A percentile compares a stretch with the other conserved stretches of the same genome.
Evolutionary conservation across 1,140 invertebrate species (phyloP).

Genomic region (Anoplophora glabripennis): DNA sequence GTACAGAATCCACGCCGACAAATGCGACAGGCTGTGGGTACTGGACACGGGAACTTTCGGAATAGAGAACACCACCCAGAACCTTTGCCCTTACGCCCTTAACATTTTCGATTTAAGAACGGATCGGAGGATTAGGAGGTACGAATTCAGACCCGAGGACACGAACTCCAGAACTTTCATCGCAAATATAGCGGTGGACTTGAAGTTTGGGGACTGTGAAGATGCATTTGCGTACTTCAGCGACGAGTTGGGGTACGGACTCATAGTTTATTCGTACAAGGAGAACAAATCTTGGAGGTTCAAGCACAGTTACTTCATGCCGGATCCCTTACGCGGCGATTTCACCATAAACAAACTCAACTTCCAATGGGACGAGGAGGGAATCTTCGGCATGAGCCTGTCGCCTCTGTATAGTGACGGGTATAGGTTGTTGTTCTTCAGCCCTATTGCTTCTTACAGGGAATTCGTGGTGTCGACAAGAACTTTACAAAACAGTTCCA

Average conservation of each 20-base stretch:
- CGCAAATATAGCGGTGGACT: conserved; percentile 76
- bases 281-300: conserved; percentile 74
- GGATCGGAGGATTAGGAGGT: conserved; percentile 65
- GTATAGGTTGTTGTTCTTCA: conserved; percentile 70
- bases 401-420: conserved; percentile 63
- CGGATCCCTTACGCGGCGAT: conserved; percentile 73
- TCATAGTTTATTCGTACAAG: conserved; percentile 74
- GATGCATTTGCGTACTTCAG: conserved; percentile 78
- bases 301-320: conserved; percentile 72
- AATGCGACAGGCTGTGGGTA: conserved; percentile 76
- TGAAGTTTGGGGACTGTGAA: conserved; percentile 65
- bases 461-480: conserved; percentile 75
- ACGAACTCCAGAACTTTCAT: conserved; percentile 75
- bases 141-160: conserved; percentile 67
- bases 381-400: conserved; percentile 75
- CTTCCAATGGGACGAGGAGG: conserved; percentile 77
- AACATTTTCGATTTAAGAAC: conserved; percentile 75
- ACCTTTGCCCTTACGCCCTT: conserved; percentile 68
- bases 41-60: conserved; percentile 78
- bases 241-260: conserved; percentile 75
- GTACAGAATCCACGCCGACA: conserved; percentile 71
- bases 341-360: conserved; percentile 76
- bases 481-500: conserved; percentile 64
- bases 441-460: conserved; percentile 69
- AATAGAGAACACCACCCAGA: conserved; percentile 62